A percentile compares a stretch with the other conserved stretches of the same genome.
Evolutionary conservation across 2,888 invertebrate species (phyloP).

Genomic region (Rhamphomyia laevipes): DNA sequence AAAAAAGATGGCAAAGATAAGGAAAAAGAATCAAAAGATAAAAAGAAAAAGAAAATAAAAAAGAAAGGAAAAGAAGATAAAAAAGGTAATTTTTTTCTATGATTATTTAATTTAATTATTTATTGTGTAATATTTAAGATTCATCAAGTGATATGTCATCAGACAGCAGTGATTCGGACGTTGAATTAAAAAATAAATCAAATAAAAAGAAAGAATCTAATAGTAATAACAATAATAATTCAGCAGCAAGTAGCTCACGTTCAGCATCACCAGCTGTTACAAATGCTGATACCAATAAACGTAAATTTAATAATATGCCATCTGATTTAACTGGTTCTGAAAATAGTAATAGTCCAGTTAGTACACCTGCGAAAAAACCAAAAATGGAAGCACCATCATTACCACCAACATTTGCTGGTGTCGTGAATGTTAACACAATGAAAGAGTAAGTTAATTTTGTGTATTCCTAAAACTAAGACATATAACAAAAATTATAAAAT

Average conservation of each 20-base stretch:
- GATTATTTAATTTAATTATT: conserved; percentile 1
- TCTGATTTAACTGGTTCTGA: conserved; percentile 35
- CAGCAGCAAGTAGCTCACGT: conserved; percentile 21
- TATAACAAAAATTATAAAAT: not conserved
- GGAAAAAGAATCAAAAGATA: conserved; percentile 40
- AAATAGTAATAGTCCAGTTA: conserved; percentile 34
- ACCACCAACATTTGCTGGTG: conserved; percentile 35
- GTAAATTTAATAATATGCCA: conserved; percentile 32
- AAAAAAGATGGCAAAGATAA: conserved; percentile 58
- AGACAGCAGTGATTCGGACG: conserved; percentile 57
- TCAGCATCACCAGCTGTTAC: conserved; percentile 36
- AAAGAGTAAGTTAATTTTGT: conserved; percentile 27
- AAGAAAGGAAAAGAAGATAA: conserved; percentile 54
- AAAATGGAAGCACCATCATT: conserved; percentile 31
- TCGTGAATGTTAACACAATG: conserved; percentile 27
- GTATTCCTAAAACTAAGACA: not conserved
- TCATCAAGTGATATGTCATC: conserved; percentile 61
- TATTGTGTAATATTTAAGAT: conserved; percentile 35
- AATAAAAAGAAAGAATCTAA: conserved; percentile 38
- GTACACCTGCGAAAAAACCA: conserved; percentile 33
- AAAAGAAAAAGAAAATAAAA: conserved; percentile 47
- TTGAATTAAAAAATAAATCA: conserved; percentile 44
- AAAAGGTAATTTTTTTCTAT: conserved; percentile 37
- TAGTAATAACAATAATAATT: conserved; percentile 22
- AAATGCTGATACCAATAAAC: conserved; percentile 25